phyloP scores from a whole-genome alignment of 2,113 vertebrate species.

The Ceyx margarethae region DNA sequence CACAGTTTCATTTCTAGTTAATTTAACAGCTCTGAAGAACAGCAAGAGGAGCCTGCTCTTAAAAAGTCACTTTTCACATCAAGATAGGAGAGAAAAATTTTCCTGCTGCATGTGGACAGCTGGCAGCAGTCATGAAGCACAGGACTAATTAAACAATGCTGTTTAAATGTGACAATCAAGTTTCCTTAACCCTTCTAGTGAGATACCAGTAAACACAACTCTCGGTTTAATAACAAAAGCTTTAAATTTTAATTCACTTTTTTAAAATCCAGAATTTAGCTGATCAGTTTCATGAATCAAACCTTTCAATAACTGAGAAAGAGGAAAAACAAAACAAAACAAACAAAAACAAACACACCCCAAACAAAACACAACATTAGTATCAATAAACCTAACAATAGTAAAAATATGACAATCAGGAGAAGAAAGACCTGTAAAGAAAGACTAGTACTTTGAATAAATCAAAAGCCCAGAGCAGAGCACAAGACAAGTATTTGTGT shows the following conservation, averaged over 20 bases:
- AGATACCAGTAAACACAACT: background rate
- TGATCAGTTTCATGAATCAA: background rate
- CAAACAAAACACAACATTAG: background rate
- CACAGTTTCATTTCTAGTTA: background rate
- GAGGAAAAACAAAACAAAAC: background rate
- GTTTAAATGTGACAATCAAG: background rate
- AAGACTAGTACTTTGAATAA: background rate
- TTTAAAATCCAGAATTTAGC: background rate
- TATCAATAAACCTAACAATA: background rate
- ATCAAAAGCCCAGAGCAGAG: background rate
- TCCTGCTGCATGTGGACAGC: background rate
- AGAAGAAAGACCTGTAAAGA: background rate
- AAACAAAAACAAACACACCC: too few relatives aligned
- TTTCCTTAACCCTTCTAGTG: background rate
- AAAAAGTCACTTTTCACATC: background rate
- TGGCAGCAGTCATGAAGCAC: background rate
- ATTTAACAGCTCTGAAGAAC: background rate
- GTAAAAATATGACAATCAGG: background rate
- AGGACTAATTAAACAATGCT: background rate
- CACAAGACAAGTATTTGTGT: background rate
- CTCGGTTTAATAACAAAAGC: background rate
- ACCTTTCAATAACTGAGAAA: background rate
- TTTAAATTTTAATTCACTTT: background rate
- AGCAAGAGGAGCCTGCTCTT: background rate
- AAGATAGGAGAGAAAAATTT: background rate